Conservation (phyloP, 2,888 invertebrate species). For the Idaea biselata region DNA sequence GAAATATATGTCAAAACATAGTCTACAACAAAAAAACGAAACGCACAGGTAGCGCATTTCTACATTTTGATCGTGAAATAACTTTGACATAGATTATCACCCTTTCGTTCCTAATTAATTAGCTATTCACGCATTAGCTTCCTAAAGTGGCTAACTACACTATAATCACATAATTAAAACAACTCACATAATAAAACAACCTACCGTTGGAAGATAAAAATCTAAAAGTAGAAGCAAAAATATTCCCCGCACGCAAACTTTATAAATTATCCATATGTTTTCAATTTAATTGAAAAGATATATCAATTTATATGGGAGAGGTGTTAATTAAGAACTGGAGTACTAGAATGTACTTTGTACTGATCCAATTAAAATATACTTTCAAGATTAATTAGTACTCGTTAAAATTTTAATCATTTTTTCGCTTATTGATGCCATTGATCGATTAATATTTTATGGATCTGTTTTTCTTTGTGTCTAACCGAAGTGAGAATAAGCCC, state of each 20-base stretch:
- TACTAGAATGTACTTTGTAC: neutral
- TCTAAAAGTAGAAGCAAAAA: constrained; percentile 19
- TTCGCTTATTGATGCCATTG: neutral
- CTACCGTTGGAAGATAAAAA: constrained; percentile 27
- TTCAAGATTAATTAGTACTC: neutral
- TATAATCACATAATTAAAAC: constrained; percentile 15
- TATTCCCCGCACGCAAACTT: constrained; percentile 42
- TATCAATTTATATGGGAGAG: constrained; percentile 50
- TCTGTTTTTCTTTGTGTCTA: neutral
- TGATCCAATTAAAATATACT: constrained; percentile 1
- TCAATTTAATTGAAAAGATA: constrained; percentile 55
- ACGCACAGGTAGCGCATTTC: neutral
- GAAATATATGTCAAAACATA: too few relatives aligned
- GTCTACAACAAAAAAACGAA: too few relatives aligned
- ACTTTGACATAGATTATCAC: neutral
- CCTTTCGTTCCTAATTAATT: neutral
- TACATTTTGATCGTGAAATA: neutral
- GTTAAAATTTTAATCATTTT: constrained; percentile 6
- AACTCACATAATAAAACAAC: constrained; percentile 25
- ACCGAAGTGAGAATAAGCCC: too few relatives aligned
- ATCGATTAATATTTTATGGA: neutral
- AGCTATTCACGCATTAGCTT: neutral
- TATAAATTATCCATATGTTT: constrained; percentile 31
- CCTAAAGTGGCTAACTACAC: neutral
- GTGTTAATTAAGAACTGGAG: constrained; percentile 51